A percentile compares a stretch with the other conserved stretches of the same genome.
Evolutionary conservation across 2,888 invertebrate species (phyloP).

Genomic region (Hedya salicella): DNA sequence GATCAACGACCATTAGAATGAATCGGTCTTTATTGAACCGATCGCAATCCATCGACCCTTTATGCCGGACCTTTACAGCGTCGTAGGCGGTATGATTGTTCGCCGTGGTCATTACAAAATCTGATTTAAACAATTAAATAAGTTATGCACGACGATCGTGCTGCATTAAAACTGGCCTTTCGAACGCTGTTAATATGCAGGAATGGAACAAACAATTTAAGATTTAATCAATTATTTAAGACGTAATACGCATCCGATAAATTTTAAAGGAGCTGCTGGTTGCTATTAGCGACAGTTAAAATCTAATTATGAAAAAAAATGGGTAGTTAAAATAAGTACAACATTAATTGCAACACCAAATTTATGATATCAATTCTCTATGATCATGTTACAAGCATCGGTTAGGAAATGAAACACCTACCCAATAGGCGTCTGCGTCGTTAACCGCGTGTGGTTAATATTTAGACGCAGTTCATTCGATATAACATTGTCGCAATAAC

Average conservation of each 20-base stretch:
- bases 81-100: conserved; percentile 49
- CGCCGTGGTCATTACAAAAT: conserved; percentile 49
- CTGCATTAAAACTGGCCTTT: conserved; percentile 37
- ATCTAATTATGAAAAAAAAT: conserved; percentile 50
- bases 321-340: conserved; percentile 42
- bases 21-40: conserved; percentile 4
- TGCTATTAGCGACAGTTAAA: conserved; percentile 27
- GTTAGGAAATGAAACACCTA: conserved; percentile 71
- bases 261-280: conserved; percentile 8
- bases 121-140: conserved; percentile 52
- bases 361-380: conserved; percentile 64
- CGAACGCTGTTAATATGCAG: conserved; percentile 44
- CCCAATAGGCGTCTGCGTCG: conserved; percentile 54
- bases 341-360: conserved; percentile 58
- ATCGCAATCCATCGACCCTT: conserved; percentile 26
- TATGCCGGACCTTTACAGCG: conserved; percentile 52
- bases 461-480: conserved; percentile 65
- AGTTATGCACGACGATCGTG: conserved; percentile 39
- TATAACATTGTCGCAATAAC: conserved; percentile 67
- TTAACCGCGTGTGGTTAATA: conserved; percentile 68
- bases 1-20: no score
- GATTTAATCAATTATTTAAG: conserved; percentile 14
- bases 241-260: neutral
- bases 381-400: conserved; percentile 69
- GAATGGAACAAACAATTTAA: conserved; percentile 47